Conservation (phyloP, 2,888 invertebrate species). For the Pollenia angustigena region DNA sequence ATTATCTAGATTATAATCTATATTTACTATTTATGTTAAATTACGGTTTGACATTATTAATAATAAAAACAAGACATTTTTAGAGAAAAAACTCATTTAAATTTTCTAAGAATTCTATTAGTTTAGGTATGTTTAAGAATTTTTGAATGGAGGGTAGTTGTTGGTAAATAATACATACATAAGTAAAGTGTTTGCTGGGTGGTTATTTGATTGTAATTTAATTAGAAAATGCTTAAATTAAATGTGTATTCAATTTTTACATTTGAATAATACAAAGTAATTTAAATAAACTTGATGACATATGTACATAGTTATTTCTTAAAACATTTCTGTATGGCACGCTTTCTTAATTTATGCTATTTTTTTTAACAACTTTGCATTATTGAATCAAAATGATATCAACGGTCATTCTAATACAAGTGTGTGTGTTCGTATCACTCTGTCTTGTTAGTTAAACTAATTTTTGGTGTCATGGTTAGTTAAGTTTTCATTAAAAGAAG, state of each 20-base stretch:
- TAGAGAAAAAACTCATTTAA: too few species aligned
- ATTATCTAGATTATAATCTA: too few species aligned
- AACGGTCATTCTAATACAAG: too few species aligned
- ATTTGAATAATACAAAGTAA: not conserved
- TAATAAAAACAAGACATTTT: too few species aligned
- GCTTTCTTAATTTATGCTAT: constrained; percentile 37
- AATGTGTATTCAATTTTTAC: not conserved
- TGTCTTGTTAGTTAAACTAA: constrained; percentile 36
- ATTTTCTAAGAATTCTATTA: too few species aligned
- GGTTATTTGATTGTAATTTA: not conserved
- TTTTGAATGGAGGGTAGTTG: too few species aligned
- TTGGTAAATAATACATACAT: too few species aligned
- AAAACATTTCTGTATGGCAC: not conserved
- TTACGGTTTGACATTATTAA: too few species aligned
- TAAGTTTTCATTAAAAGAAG: constrained; percentile 26
- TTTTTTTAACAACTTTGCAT: constrained; percentile 12
- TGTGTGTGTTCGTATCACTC: too few species aligned
- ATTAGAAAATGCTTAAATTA: not conserved
- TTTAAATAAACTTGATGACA: not conserved
- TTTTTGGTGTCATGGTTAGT: constrained; percentile 41
- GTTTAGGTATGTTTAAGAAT: too few species aligned
- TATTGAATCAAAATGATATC: too few species aligned
- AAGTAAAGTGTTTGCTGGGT: not conserved
- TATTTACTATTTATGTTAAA: too few species aligned
- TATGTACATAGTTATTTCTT: not conserved